Base-by-base conservation (phyloP, 2,888 invertebrate species). In the Phortica magna region DNA sequence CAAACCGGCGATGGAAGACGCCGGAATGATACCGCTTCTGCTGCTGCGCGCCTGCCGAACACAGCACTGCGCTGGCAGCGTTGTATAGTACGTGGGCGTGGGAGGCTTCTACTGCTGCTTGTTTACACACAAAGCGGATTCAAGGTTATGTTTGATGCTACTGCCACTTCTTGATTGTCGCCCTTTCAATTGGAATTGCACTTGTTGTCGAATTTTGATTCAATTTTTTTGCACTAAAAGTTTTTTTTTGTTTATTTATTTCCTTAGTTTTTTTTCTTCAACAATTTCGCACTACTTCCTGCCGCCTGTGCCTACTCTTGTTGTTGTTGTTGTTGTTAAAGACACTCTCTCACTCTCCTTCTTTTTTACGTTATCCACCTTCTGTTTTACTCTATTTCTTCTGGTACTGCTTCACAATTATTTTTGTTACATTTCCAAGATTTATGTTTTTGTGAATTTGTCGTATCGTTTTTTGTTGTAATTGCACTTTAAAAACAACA, bases 401-500 rank as follows among this genome's bases (percentile, higher is more conserved):
- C 14, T 48, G 14, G 9, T 6, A 48, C 22, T 22, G 10, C n/a
- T 61, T 71, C 22, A 55, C 70, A 71, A 71, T 55, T 71, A 53
- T 71, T 71, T 39, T 31, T 70, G 53, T 70, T 71, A 39, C 70
- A 71, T 55, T 71, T 71, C 68, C 68, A 68, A 55, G 17, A 61
- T 68, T 68, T 43, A 17, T 68, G 17, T 68, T 17, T 12, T 41
- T 19, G 48, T 68, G 31, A 31, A 31, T 31, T 31, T 68, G 68
- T 43, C 67, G 31, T 61, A 5, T 76, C 73, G 57, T 17, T 59
- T 59, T 17, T 59, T 71, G 59, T 57, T 55, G 42, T 70, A 57
- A 14, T 75, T 75, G 42, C 48, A 71, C 61, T 70, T 53, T 43
- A 61, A 41, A 65, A n/a, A 65, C 31, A 39, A 65, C 14, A 3